Evolutionary conservation across 2,797 vertebrate genomes (phyloP).

Genomic region (Poecile montanus): DNA sequence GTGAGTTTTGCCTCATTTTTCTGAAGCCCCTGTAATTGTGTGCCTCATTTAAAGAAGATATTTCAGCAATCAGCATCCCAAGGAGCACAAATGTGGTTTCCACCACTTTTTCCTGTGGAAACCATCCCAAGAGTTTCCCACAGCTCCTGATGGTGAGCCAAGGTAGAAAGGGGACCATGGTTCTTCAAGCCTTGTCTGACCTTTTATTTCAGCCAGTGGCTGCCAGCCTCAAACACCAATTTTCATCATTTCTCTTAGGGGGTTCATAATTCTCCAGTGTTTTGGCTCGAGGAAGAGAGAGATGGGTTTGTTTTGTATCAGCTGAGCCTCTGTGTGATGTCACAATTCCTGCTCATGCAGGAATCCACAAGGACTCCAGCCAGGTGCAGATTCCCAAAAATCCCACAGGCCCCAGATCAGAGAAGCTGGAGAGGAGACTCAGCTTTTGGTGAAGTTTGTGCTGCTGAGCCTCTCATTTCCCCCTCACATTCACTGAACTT

Average conservation of each 20-base stretch:
- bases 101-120: background rate
- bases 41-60: background rate
- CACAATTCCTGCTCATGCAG: background rate
- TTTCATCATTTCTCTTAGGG: background rate
- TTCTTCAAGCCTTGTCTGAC: background rate
- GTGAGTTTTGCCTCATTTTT: background rate
- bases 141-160: background rate
- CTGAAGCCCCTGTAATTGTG: accelerated
- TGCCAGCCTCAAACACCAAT: background rate
- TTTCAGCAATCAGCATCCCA: background rate
- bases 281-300: background rate
- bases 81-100: background rate
- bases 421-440: background rate
- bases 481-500: background rate
- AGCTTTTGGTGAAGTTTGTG: background rate
- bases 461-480: background rate
- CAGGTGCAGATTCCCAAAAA: background rate
- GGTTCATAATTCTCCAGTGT: accelerated
- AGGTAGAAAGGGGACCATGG: background rate
- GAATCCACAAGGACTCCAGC: background rate
- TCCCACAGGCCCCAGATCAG: background rate
- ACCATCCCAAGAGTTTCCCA: background rate
- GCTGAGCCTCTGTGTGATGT: background rate
- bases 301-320: accelerated
- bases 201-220: background rate